phyloP scores from a whole-genome alignment of 2,113 vertebrate species.

The Phasianus colchicus region DNA sequence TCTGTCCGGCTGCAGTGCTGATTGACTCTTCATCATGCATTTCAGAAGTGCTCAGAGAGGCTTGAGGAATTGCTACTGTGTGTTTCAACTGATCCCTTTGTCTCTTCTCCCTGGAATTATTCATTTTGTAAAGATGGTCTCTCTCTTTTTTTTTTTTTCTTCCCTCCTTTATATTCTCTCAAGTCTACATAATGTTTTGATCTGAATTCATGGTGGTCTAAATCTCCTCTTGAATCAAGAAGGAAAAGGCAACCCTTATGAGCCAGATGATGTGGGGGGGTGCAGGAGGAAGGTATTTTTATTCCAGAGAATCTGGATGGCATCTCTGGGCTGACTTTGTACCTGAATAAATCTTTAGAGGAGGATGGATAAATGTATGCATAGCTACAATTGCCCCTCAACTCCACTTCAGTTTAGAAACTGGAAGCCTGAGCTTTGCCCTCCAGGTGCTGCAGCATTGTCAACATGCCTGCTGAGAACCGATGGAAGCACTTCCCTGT shows the following conservation, averaged over 20 bases:
- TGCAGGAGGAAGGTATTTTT: neutral
- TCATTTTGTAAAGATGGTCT: neutral
- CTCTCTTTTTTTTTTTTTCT: neutral
- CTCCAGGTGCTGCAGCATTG: neutral
- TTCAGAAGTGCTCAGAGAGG: neutral
- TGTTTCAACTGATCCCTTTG: constrained; percentile 13
- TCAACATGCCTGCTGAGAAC: neutral
- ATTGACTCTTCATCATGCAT: neutral
- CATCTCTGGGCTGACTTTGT: neutral
- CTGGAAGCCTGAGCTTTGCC: neutral
- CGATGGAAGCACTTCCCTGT: neutral
- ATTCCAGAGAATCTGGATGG: neutral
- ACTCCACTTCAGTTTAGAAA: neutral
- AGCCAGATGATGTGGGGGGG: neutral
- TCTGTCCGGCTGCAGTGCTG: constrained; percentile 50
- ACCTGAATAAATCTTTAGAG: neutral
- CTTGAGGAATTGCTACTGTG: neutral
- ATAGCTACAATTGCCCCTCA: neutral
- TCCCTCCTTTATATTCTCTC: neutral
- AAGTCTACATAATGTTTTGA: neutral
- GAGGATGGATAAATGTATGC: neutral
- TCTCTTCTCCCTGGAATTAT: neutral
- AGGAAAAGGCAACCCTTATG: neutral
- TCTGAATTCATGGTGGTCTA: neutral
- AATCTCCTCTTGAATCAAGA: neutral